phyloP scores from a whole-genome alignment of 2,797 vertebrate species.

The Melanotaenia trifasciata region DNA sequence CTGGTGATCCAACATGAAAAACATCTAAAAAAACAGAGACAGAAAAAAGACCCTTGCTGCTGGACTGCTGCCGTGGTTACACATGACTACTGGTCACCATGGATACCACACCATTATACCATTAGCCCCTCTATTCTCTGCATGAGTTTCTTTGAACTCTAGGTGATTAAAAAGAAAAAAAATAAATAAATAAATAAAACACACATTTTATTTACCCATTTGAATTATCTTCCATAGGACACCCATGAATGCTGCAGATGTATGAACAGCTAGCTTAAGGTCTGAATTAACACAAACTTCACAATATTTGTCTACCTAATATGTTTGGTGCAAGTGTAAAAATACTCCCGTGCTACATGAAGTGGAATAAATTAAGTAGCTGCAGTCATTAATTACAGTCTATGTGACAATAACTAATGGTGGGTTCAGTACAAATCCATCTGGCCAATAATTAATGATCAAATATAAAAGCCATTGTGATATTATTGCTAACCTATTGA shows the following conservation, averaged over 20 bases:
- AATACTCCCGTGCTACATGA: neutral
- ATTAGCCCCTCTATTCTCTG: conserved; percentile 11
- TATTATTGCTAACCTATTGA: conserved; percentile 48
- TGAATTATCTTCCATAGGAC: neutral
- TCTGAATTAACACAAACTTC: neutral
- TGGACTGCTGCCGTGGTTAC: conserved; percentile 56
- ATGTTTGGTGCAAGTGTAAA: conserved; percentile 4
- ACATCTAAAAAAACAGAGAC: neutral
- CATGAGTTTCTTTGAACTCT: conserved; percentile 47
- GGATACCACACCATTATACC: conserved; percentile 32
- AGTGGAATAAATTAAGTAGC: neutral
- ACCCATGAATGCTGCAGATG: neutral
- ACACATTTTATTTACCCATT: neutral
- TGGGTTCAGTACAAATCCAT: conserved; percentile 22
- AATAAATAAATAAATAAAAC: neutral
- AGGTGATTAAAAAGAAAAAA: conserved; percentile 4
- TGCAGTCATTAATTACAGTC: conserved; percentile 36
- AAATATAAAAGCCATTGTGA: conserved; percentile 23
- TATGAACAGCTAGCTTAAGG: neutral
- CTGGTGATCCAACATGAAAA: conserved; percentile 53
- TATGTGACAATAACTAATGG: conserved; percentile 8
- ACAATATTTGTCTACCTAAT: neutral
- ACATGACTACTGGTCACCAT: conserved; percentile 54
- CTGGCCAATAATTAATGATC: conserved; percentile 40
- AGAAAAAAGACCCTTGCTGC: conserved; percentile 10